These are phyloP conservation scores for Rosalia funebris DNA, from an alignment of 2,888 invertebrate genomes.

Conservation along the genomic window DNA sequence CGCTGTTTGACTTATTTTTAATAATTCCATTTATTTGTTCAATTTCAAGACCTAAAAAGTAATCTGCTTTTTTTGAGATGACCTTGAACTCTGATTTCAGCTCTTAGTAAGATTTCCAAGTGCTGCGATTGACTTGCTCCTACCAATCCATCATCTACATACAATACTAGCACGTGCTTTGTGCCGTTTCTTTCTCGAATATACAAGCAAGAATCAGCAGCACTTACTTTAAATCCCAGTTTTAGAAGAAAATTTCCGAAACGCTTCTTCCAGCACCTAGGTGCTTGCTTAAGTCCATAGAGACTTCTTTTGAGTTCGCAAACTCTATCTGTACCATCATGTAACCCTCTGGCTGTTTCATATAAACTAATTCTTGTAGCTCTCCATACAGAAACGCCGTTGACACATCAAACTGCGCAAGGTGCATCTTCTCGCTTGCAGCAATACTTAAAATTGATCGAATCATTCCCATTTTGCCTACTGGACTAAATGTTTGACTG, in stretches of 20 bases:
- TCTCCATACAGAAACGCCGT: background rate
- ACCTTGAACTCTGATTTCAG: background rate
- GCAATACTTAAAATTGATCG: background rate
- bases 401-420: background rate
- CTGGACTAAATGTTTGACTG: constrained; percentile 12
- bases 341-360: too few relatives aligned
- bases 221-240: too few relatives aligned
- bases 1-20: background rate
- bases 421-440: background rate
- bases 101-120: background rate
- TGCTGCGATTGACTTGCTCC: background rate
- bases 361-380: background rate
- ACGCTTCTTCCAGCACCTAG: too few relatives aligned
- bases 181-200: background rate
- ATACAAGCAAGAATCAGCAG: too few relatives aligned
- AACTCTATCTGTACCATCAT: too few relatives aligned
- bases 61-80: background rate
- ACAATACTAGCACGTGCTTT: background rate
- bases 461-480: constrained; percentile 4
- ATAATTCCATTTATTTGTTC: background rate
- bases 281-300: too few relatives aligned
- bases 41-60: background rate
- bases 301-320: too few relatives aligned
- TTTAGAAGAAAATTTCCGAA: too few relatives aligned
- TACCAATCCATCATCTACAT: background rate